These are phyloP conservation scores for Paramisgurnus dabryanus DNA, from an alignment of 2,113 vertebrate species.

Conservation along the genomic window DNA sequence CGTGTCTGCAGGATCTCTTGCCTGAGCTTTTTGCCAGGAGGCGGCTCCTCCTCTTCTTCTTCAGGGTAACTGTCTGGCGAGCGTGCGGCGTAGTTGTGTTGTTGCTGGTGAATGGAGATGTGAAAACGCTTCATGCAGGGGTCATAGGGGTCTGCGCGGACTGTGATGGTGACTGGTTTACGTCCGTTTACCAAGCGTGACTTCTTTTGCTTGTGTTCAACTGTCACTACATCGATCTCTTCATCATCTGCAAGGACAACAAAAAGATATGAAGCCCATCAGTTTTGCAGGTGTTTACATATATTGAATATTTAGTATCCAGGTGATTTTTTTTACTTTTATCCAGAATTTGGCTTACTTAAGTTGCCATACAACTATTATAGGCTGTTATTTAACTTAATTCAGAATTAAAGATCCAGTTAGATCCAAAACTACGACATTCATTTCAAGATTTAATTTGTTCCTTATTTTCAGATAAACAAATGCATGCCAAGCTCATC, in stretches of 20 bases:
- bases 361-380: background rate
- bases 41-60: constrained; percentile 43
- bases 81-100: constrained; percentile 95
- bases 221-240: constrained; percentile 94
- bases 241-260: constrained; percentile 70
- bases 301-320: background rate
- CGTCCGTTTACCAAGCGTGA: constrained; percentile 77
- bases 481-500: background rate
- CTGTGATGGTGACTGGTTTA: constrained; percentile 90
- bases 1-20: constrained; percentile 64
- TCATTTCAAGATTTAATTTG: background rate
- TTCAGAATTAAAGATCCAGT: background rate
- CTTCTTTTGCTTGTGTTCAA: constrained; percentile 91
- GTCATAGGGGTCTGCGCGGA: constrained; percentile 85
- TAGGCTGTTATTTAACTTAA: background rate
- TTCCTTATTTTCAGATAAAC: background rate
- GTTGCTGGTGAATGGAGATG: constrained; percentile 95
- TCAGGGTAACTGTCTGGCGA: constrained; percentile 76
- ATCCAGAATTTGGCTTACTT: background rate
- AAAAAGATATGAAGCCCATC: background rate
- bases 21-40: constrained; percentile 67
- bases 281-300: background rate
- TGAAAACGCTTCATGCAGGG: constrained; percentile 92
- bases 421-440: background rate
- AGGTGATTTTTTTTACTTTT: background rate